Evolutionary conservation across 35 echinoderm and acorn worm genomes (phyloP).

Genomic region (Heliocidaris tuberculata): DNA sequence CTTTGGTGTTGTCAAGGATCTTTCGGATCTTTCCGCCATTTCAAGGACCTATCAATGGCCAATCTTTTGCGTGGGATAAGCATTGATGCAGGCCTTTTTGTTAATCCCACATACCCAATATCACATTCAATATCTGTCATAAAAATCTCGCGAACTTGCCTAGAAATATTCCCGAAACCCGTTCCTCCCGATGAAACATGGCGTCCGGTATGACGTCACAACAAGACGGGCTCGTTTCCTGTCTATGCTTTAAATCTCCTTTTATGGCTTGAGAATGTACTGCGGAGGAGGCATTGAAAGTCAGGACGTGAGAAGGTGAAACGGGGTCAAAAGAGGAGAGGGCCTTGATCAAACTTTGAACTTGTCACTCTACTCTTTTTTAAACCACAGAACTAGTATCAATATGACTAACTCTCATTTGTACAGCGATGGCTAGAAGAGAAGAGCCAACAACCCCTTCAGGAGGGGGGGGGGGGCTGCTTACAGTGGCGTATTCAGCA

Average conservation of each 20-base stretch:
- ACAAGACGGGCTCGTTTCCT: neutral
- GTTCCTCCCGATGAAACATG: neutral
- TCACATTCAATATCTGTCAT: slow-evolving; percentile 4
- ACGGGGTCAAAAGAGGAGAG: neutral
- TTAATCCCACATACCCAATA: neutral
- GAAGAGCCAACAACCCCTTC: no score
- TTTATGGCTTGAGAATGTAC: neutral
- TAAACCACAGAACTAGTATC: neutral
- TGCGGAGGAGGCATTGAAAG: neutral
- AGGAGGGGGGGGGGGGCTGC: no score
- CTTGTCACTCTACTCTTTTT: neutral
- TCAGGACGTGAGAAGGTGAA: neutral
- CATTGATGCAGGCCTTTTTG: neutral
- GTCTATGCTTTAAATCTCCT: neutral
- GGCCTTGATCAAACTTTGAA: neutral
- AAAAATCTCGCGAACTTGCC: neutral
- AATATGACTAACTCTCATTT: no score
- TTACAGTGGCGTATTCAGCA: no score
- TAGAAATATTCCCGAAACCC: neutral
- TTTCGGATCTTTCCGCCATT: neutral
- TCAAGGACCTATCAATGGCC: neutral
- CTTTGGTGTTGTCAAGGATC: no score
- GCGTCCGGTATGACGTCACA: slow-evolving; percentile 4
- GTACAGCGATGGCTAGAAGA: no score
- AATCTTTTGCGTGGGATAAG: neutral